Evolutionary conservation across 92 coral and sea anemone species (phyloP).

Genomic region (Actinernus sp.): DNA sequence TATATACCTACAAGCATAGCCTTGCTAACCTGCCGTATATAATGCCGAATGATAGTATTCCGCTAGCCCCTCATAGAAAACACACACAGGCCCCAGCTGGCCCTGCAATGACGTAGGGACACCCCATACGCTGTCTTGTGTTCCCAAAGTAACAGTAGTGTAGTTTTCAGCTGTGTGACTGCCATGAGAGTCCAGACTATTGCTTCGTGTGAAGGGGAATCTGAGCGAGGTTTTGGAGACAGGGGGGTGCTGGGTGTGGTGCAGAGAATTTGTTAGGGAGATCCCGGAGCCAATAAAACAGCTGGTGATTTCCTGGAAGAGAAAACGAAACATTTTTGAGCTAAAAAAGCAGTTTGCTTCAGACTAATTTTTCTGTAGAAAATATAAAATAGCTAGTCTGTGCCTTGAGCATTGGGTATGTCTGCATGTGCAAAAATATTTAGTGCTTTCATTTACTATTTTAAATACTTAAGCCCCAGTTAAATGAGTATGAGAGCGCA

Average conservation of each 20-base stretch:
- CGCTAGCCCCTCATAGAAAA: conserved; percentile 84
- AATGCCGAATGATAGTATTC: conserved; percentile 69
- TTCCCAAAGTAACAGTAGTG: conserved; percentile 70
- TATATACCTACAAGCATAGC: no score
- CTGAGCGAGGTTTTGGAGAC: conserved; percentile 30
- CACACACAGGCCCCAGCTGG: conserved; percentile 92
- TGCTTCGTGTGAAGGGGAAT: conserved; percentile 64
- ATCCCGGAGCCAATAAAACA: conserved; percentile 93
- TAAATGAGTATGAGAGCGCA: no score
- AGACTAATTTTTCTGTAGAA: no score
- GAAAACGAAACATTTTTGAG: not conserved
- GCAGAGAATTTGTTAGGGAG: conserved; percentile 58
- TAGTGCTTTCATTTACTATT: no score
- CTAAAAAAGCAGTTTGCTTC: no score
- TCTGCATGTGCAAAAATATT: no score
- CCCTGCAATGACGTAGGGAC: conserved; percentile 92
- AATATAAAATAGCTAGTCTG: no score
- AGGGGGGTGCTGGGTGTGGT: conserved; percentile 30
- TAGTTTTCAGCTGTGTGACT: conserved; percentile 23
- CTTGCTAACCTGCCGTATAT: conserved; percentile 80
- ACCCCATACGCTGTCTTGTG: conserved; percentile 96
- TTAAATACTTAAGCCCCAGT: no score
- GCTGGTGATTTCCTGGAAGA: conserved; percentile 72
- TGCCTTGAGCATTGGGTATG: no score
- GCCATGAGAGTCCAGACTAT: conserved; percentile 36